phyloP scores from a whole-genome alignment of 2,888 invertebrate genomes.

The Acanthosoma haemorrhoidale region DNA sequence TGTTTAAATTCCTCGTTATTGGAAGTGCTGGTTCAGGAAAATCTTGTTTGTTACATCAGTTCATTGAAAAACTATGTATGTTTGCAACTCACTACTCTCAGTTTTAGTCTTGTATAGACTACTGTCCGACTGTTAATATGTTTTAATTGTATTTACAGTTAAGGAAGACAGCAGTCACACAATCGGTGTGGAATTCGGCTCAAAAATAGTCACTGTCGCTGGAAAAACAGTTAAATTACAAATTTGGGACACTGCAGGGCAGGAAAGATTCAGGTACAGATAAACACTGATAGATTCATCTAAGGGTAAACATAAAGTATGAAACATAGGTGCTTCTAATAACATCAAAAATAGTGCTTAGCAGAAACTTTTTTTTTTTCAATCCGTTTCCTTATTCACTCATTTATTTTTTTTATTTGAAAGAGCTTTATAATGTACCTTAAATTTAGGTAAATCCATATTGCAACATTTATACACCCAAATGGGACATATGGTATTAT shows the following conservation, averaged over 20 bases:
- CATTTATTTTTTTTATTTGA: too few relatives aligned
- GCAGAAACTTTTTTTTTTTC: too few relatives aligned
- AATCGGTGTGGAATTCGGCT: constrained; percentile 83
- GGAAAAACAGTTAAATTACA: constrained; percentile 77
- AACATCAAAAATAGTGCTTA: too few relatives aligned
- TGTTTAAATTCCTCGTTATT: constrained; percentile 79
- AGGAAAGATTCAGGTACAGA: constrained; percentile 48
- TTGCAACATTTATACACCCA: too few relatives aligned
- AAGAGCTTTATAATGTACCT: too few relatives aligned
- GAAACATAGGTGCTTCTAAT: too few relatives aligned
- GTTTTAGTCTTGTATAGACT: not conserved
- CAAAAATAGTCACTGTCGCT: constrained; percentile 73
- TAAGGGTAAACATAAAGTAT: not conserved
- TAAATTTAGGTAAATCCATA: too few relatives aligned
- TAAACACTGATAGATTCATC: not conserved
- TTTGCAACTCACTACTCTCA: constrained; percentile 40
- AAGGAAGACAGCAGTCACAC: constrained; percentile 79
- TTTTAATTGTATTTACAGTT: constrained; percentile 51
- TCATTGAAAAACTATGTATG: constrained; percentile 80
- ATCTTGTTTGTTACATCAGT: constrained; percentile 76
- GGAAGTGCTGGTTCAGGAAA: constrained; percentile 80
- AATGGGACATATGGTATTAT: too few relatives aligned
- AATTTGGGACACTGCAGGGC: constrained; percentile 65
- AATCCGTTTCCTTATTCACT: too few relatives aligned
- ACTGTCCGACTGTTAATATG: not conserved